These are phyloP conservation scores for Anthrax anthrax DNA, from an alignment of 2,888 invertebrate species.

Conservation along the genomic window DNA sequence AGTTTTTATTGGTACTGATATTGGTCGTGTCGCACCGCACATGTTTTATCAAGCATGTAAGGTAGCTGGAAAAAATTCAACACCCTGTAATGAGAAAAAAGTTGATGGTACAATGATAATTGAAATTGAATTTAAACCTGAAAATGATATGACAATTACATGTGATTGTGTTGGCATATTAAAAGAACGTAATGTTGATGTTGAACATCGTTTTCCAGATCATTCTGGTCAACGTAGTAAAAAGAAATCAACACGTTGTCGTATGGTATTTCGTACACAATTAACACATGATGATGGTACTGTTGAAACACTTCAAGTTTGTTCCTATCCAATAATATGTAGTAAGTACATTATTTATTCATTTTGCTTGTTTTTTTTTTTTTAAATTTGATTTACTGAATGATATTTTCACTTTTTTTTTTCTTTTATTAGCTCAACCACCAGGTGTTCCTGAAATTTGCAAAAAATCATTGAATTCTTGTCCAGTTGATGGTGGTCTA, in stretches of 20 bases:
- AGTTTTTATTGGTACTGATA: conserved; percentile 85
- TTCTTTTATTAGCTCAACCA: conserved; percentile 56
- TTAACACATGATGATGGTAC: conserved; percentile 64
- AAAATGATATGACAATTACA: conserved; percentile 80
- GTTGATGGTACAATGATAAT: conserved; percentile 91
- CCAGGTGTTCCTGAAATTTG: conserved; percentile 86
- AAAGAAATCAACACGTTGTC: conserved; percentile 88
- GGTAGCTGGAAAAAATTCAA: conserved; percentile 92
- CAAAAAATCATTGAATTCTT: conserved; percentile 70
- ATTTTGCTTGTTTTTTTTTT: not conserved
- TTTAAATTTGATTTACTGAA: not conserved
- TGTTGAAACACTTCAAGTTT: conserved; percentile 71
- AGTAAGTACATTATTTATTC: conserved; percentile 58
- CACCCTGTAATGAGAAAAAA: conserved; percentile 77
- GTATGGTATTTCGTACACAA: conserved; percentile 85
- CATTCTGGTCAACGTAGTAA: conserved; percentile 65
- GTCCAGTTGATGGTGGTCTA: conserved; percentile 63
- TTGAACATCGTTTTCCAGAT: conserved; percentile 79
- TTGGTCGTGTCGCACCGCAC: conserved; percentile 81
- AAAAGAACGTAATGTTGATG: conserved; percentile 89
- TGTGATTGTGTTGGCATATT: conserved; percentile 97
- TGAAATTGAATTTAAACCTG: conserved; percentile 78
- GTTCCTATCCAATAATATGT: conserved; percentile 83
- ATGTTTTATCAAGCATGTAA: conserved; percentile 97
- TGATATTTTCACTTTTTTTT: conserved; percentile 1